Percentiles rank a stretch among this genome's conserved stretches.
These are phyloP conservation scores for Liolophura sinensis DNA, from an alignment of 1,140 invertebrate species.

Conservation along the genomic window DNA sequence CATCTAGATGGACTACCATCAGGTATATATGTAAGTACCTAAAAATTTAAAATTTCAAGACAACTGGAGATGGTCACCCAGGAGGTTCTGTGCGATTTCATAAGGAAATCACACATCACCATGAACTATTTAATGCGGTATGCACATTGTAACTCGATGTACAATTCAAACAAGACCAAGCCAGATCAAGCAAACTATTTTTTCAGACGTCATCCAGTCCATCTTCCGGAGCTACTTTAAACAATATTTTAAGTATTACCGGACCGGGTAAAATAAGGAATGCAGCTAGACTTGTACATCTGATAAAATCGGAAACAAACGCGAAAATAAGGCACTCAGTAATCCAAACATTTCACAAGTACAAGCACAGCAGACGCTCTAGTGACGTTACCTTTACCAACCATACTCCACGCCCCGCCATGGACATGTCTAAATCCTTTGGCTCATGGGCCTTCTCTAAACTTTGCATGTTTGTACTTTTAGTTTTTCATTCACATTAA, in stretches of 20 bases:
- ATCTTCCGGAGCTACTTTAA: not conserved
- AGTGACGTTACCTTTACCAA: constrained; percentile 80
- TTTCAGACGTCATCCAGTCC: not conserved
- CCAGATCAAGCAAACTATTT: not conserved
- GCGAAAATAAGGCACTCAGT: not conserved
- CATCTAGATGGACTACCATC: too few relatives aligned
- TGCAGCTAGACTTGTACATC: not conserved
- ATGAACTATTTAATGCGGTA: too few relatives aligned
- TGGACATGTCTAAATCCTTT: constrained; percentile 79
- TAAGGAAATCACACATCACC: too few relatives aligned
- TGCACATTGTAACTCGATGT: too few relatives aligned
- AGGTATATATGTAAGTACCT: too few relatives aligned
- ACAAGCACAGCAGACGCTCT: not conserved
- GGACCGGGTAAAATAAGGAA: not conserved
- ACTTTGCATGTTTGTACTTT: constrained; percentile 12
- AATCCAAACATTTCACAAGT: not conserved
- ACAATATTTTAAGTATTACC: not conserved
- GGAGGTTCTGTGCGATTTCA: too few relatives aligned
- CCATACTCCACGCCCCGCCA: constrained; percentile 88
- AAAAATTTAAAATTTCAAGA: too few relatives aligned
- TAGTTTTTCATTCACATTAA: constrained; percentile 4
- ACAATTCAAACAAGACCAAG: too few relatives aligned
- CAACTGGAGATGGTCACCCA: too few relatives aligned
- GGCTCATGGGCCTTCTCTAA: constrained; percentile 67
- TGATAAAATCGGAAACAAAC: constrained; percentile 1